A percentile compares a stretch with the other conserved stretches of the same genome.
Conservation (phyloP, 1,140 invertebrate genomes). For the Wasmannia auropunctata region DNA sequence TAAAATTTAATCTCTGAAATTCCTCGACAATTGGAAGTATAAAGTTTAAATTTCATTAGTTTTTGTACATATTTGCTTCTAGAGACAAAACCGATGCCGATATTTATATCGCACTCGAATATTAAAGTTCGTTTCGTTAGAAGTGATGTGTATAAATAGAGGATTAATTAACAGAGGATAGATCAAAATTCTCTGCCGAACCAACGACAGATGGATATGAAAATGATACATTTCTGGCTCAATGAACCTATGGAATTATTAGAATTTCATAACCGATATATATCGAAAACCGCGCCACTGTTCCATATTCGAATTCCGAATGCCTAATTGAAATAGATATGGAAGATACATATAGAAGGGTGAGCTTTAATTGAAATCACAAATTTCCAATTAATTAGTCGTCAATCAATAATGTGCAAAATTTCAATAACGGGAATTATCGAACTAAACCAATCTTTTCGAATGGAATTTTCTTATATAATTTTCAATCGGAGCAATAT, state of each 20-base stretch:
- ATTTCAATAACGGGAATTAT: slow-evolving; percentile 49
- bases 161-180: neutral
- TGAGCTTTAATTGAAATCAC: slow-evolving; percentile 39
- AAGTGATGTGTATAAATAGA: neutral
- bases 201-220: neutral
- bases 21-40: neutral
- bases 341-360: slow-evolving; percentile 30
- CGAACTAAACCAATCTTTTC: neutral
- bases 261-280: slow-evolving; percentile 46
- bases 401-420: slow-evolving; percentile 42
- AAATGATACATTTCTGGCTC: slow-evolving; percentile 36
- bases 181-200: neutral
- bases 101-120: neutral
- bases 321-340: slow-evolving; percentile 40
- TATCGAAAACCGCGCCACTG: slow-evolving; percentile 28
- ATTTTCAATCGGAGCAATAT: neutral
- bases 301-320: slow-evolving; percentile 33
- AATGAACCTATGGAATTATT: slow-evolving; percentile 24
- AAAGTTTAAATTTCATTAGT: neutral
- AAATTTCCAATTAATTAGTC: slow-evolving; percentile 67
- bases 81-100: neutral
- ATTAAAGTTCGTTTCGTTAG: slow-evolving; percentile 3
- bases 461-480: neutral
- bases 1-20: neutral
- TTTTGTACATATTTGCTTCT: neutral